A percentile compares a stretch with the other conserved stretches of the same genome.
phyloP scores from a whole-genome alignment of 2,113 vertebrate species.

The Pedionomus torquatus region DNA sequence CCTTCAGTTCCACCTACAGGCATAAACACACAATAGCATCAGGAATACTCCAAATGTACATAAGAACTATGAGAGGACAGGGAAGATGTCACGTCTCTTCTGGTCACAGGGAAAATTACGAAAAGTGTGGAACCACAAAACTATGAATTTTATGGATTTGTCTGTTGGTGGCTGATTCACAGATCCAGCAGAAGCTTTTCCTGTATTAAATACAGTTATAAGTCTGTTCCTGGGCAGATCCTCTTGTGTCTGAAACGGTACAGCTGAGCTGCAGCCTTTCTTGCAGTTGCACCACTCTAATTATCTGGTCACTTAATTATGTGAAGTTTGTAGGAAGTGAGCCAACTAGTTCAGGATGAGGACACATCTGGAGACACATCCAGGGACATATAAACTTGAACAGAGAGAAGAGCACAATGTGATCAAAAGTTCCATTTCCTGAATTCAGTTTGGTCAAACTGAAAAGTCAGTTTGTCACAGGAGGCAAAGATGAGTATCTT shows the following conservation, averaged over 20 bases:
- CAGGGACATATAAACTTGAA: neutral
- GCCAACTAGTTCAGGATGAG: neutral
- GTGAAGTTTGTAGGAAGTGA: neutral
- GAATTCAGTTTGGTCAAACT: neutral
- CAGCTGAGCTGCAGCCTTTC: neutral
- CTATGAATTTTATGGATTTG: neutral
- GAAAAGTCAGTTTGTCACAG: neutral
- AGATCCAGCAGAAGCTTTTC: neutral
- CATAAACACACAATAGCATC: neutral
- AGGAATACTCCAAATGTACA: neutral
- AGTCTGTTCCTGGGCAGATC: neutral
- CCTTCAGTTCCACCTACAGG: conserved; percentile 63
- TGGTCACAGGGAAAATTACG: neutral
- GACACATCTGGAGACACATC: neutral
- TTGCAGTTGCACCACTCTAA: neutral
- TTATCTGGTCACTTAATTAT: rapidly evolving
- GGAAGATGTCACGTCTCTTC: neutral
- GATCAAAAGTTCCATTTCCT: neutral
- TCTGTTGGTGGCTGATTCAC: neutral
- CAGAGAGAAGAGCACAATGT: neutral
- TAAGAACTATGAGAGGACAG: neutral
- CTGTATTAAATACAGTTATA: neutral
- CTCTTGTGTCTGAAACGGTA: neutral
- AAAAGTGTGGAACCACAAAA: neutral
- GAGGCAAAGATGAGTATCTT: neutral